These are phyloP conservation scores for Gallirallus australis DNA, from an alignment of 2,797 vertebrate species.

Conservation along the genomic window DNA sequence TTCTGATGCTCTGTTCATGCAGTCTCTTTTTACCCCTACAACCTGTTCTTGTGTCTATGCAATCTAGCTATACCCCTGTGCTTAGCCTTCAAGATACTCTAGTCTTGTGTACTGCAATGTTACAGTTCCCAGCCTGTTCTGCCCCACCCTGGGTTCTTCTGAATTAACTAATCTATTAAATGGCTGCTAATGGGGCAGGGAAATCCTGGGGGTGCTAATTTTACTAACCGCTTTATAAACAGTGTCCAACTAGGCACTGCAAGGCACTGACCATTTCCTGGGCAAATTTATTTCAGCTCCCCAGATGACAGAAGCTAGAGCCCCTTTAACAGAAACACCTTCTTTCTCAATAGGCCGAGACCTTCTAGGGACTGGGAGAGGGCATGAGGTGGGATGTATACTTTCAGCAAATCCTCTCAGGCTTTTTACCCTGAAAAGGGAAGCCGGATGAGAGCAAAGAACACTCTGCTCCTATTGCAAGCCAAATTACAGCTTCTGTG, in stretches of 20 bases:
- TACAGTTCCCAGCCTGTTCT: not conserved
- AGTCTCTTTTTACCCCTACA: not conserved
- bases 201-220: not conserved
- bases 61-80: not conserved
- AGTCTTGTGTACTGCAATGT: not conserved
- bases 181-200: not conserved
- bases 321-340: not conserved
- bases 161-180: not conserved
- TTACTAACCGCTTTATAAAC: not conserved
- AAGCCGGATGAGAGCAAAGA: not conserved
- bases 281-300: not conserved
- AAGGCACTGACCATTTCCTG: not conserved
- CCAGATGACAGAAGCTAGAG: not conserved
- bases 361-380: not conserved
- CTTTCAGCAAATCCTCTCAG: not conserved
- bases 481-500: not conserved
- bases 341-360: not conserved
- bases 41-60: not conserved
- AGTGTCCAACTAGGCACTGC: not conserved
- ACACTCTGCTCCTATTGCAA: rapidly evolving
- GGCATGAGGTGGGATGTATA: not conserved
- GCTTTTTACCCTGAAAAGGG: not conserved
- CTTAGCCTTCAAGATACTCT: not conserved
- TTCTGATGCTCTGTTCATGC: not conserved
- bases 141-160: not conserved